Evolutionary conservation across 2,113 vertebrate genomes (phyloP).

Genomic region (Benitochromis conjunctus): DNA sequence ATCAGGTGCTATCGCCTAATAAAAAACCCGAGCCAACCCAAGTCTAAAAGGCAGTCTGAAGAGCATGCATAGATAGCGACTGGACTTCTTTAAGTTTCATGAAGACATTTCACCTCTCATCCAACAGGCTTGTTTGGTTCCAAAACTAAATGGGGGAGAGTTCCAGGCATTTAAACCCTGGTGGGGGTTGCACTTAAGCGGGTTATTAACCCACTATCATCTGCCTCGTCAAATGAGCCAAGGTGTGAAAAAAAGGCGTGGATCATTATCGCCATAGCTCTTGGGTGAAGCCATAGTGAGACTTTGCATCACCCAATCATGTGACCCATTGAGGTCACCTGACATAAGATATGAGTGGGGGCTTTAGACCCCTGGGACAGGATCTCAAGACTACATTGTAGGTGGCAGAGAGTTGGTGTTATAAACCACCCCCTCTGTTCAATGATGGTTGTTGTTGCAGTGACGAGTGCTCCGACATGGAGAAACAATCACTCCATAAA

Average conservation of each 20-base stretch:
- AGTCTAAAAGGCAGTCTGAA: fast-evolving
- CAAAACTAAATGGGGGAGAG: neutral
- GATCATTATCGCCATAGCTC: neutral
- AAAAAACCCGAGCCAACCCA: neutral
- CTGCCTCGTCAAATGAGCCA: neutral
- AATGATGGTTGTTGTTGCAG: neutral
- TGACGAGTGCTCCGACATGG: neutral
- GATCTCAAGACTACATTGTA: neutral
- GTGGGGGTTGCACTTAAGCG: too few species aligned
- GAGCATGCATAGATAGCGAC: neutral
- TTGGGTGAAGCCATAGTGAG: neutral
- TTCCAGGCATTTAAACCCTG: too few species aligned
- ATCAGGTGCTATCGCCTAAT: neutral
- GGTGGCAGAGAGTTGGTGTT: fast-evolving
- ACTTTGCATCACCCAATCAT: neutral
- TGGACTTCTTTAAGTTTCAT: neutral
- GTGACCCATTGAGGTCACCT: neutral
- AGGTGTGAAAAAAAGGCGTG: neutral
- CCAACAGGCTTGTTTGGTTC: neutral
- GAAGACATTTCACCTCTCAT: neutral
- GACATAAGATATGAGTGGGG: neutral
- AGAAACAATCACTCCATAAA: neutral
- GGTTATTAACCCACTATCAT: too few species aligned
- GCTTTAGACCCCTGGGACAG: neutral
- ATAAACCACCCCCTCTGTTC: neutral